Base-by-base conservation (phyloP, 2,888 invertebrate genomes). In the Carpatolechia fugitivella region DNA sequence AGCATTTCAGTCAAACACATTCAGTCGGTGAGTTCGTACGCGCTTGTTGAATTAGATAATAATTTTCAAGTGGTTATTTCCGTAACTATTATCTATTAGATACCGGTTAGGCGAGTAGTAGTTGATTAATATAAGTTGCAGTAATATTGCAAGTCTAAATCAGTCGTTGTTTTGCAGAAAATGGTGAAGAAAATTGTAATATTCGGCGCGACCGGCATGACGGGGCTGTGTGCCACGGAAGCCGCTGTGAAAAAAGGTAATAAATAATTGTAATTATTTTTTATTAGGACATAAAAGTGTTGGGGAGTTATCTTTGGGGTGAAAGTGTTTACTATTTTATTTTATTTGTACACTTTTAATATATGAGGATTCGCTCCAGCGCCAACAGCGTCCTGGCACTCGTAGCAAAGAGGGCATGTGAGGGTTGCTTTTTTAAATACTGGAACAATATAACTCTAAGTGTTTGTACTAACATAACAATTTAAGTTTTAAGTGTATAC, bases 151-250 rank as follows among this genome's bases (percentile, higher is more conserved):
- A n/a, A n/a, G 29, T 11, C 3, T 44, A 35, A 30, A 4, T 30
- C 18, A 30, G 38, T 52, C 29, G 36, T 54, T 55, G 24, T 52
- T 69, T 55, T 61, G 62, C 66, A 73, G 76, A 70, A 44, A 61
- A 95, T 95, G 41, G 41, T 52, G 95, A 93, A 93, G 79, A 94
- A 93, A 80, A 91, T 97, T 65, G 95, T 95, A 52, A 93, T 97
- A 71, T 95, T 97, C 74, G 97, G 97, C 57, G 93, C 95, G 11
- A 96, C 96, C 64, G 97, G 96, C 53, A 94, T 93, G 91, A 96
- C 96, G 61, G 97, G 97, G 33, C 86, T 95, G 56, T 95, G 95
- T 78, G 94, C 94, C 6, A 88, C 95, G 1, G 93, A 95, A 72
- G 92, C 94, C 56, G 96, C 96, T 4, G 80, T 97, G 1, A 91